phyloP scores from a whole-genome alignment of 2,888 invertebrate species.

The Megastigmus dorsalis region DNA sequence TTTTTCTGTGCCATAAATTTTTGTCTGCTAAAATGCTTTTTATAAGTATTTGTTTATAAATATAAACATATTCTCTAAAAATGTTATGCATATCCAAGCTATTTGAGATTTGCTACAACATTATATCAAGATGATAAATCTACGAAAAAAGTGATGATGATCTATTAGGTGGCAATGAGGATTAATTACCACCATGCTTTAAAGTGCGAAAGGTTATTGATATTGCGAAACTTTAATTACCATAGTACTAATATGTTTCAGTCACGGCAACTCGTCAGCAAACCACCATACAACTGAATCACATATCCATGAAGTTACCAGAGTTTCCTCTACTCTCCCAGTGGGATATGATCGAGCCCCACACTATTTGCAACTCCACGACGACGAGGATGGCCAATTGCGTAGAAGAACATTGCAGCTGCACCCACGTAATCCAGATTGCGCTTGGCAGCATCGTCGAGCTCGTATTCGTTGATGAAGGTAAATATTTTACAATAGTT shows the following conservation, averaged over 20 bases:
- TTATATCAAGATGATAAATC: too few relatives aligned
- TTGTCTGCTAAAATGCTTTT: too few relatives aligned
- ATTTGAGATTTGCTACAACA: too few relatives aligned
- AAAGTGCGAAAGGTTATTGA: background rate
- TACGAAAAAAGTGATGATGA: too few relatives aligned
- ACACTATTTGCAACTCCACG: slow-evolving; percentile 85
- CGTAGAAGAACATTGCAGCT: slow-evolving; percentile 88
- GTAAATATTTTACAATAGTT: slow-evolving; percentile 60
- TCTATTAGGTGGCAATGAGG: too few relatives aligned
- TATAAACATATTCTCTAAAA: too few relatives aligned
- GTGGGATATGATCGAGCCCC: slow-evolving; percentile 78
- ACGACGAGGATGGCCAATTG: slow-evolving; percentile 77
- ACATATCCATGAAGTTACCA: slow-evolving; percentile 87
- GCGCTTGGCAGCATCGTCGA: slow-evolving; percentile 85
- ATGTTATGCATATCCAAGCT: too few relatives aligned
- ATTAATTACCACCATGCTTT: too few relatives aligned
- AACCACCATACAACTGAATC: slow-evolving; percentile 93
- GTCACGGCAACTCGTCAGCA: slow-evolving; percentile 88
- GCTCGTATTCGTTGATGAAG: slow-evolving; percentile 89
- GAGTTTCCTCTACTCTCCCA: slow-evolving; percentile 83
- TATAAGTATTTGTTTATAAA: too few relatives aligned
- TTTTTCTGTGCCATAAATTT: too few relatives aligned
- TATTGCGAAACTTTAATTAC: background rate
- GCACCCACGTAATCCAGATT: slow-evolving; percentile 85
- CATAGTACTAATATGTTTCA: slow-evolving; percentile 57